phyloP scores from a whole-genome alignment of 2,888 invertebrate species.

The Spicauda simplicius region DNA sequence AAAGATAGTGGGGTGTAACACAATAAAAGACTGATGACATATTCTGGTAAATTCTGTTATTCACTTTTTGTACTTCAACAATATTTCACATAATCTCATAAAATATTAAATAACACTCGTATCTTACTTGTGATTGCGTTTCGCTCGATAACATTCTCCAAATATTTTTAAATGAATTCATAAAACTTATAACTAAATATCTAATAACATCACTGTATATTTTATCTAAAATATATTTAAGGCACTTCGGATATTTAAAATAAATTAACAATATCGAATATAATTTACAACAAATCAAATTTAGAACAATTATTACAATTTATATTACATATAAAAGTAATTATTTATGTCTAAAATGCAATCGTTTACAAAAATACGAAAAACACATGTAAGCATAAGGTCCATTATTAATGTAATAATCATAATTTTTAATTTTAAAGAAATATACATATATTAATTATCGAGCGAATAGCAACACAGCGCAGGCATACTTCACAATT shows the following conservation, averaged over 20 bases:
- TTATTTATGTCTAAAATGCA: too few species aligned
- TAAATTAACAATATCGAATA: not conserved
- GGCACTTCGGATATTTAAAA: not conserved
- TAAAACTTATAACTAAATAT: too few species aligned
- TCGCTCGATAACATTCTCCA: conserved; percentile 47
- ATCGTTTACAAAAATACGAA: not conserved
- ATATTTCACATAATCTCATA: conserved; percentile 71
- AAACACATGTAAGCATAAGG: not conserved
- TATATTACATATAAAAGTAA: too few species aligned
- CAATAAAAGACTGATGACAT: conserved; percentile 68
- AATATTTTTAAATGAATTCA: too few species aligned
- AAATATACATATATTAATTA: conserved; percentile 26
- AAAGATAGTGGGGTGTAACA: not conserved
- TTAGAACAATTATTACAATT: not conserved
- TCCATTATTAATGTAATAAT: not conserved
- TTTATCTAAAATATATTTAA: not conserved
- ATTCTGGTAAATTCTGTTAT: conserved; percentile 72
- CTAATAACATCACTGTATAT: too few species aligned
- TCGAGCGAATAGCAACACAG: conserved; percentile 57
- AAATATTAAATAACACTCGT: conserved; percentile 76
- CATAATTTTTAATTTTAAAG: not conserved
- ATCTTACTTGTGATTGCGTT: conserved; percentile 52
- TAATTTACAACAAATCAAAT: not conserved
- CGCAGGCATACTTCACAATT: conserved; percentile 45
- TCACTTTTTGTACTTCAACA: conserved; percentile 79